Base-by-base conservation (phyloP, 1,140 invertebrate genomes). In the Trachymyrmex septentrionalis region DNA sequence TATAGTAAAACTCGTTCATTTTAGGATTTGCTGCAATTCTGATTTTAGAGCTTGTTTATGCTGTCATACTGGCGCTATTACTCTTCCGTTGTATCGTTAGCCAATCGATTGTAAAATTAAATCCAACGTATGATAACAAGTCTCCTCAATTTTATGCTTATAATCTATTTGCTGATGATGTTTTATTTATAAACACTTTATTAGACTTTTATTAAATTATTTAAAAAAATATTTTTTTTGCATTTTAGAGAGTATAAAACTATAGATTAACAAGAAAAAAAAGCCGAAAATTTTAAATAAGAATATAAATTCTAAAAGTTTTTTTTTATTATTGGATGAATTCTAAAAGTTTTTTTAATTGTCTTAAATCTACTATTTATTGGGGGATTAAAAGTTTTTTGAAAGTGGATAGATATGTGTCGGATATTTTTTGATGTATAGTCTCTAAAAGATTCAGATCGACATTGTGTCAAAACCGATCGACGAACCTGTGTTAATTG, bases 1-100 rank as follows among this genome's bases (percentile, higher is more conserved):
- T 71, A 21, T 81, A 71, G 53, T 71, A 81, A 81, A 81, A n/a
- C 64, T 30, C 64, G 7, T 80, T 38, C 64, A 19, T 81, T 71
- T 48, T 30, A 53, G 44, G 16, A 63, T 16, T 44, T 48, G 19
- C 61, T n/a, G 38, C 5, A 48, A 63, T 80, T 19, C 3, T 14
- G 21, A 71, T 57, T 21, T 67, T 69, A 53, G 7, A 38, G 48
- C 34, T 71, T 81, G 27, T 53, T 55, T 80, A 48, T 27, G 30
- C 5, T 67, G 12, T 67, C 27, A 66, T 55, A 16, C n/a, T 30
- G 21, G 14, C 16, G 44, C 19, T 67, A 21, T 80, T 80, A 30
- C 9, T 57, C 64, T 7, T 71, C 48, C 0, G 21, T 55, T 80
- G 63, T 69, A 53, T 64, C 19, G 38, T 5, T 80, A 80, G 27